phyloP scores from a whole-genome alignment of 1,140 invertebrate genomes.

The Gryllus bimaculatus region DNA sequence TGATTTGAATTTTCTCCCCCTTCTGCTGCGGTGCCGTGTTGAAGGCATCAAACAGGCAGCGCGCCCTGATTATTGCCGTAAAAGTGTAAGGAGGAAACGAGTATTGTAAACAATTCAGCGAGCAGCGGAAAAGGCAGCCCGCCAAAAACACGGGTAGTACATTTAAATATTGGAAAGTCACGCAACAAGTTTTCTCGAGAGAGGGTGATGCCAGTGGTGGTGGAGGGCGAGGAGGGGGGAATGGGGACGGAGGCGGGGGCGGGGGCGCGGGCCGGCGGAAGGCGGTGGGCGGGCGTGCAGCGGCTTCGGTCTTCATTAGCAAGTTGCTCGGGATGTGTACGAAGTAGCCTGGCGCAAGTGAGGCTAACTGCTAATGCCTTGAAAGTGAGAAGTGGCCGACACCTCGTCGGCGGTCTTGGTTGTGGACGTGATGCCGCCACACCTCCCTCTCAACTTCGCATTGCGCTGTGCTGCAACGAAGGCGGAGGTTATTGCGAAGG shows the following conservation, averaged over 20 bases:
- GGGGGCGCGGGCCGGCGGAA: not conserved
- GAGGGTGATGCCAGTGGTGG: not conserved
- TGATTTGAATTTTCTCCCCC: not conserved
- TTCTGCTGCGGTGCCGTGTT: not conserved
- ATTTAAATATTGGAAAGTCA: not conserved
- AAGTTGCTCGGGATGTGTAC: not conserved
- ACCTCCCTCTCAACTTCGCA: too few relatives aligned
- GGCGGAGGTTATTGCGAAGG: too few relatives aligned
- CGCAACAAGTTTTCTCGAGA: not conserved
- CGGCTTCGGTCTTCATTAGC: not conserved
- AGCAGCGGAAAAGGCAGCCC: slow-evolving; percentile 2
- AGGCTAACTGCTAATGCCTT: not conserved
- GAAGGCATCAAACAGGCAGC: not conserved
- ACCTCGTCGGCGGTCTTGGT: not conserved
- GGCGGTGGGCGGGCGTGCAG: not conserved
- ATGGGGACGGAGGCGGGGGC: too few relatives aligned
- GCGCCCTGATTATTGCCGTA: not conserved
- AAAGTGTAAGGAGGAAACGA: slow-evolving; percentile 4
- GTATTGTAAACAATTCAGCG: slow-evolving; percentile 1
- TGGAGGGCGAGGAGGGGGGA: not conserved
- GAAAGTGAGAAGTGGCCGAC: not conserved
- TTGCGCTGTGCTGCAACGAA: too few relatives aligned
- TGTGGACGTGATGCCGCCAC: not conserved
- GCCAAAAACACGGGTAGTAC: not conserved
- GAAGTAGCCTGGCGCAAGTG: not conserved